Conservation (phyloP, 2,113 vertebrate genomes). For the Tupaia chinensis region DNA sequence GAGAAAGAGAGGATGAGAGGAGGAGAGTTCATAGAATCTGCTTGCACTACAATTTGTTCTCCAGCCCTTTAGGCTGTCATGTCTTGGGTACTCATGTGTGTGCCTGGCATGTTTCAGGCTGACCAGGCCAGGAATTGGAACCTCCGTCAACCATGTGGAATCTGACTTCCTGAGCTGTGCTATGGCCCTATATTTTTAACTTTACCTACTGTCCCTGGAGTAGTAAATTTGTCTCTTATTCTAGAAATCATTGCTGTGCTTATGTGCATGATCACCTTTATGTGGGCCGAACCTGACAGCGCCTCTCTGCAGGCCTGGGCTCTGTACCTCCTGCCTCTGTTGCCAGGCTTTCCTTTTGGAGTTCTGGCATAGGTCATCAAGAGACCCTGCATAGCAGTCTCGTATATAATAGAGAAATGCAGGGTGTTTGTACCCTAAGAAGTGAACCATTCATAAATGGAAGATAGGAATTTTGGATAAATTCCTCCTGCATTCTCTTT, state of each 20-base stretch:
- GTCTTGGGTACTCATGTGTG: no score
- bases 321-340: neutral
- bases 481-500: neutral
- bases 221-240: neutral
- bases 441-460: neutral
- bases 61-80: no score
- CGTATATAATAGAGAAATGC: accelerated
- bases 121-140: no score
- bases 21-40: no score
- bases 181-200: neutral
- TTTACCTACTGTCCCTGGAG: neutral
- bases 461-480: neutral
- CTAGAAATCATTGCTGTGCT: neutral
- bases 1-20: no score
- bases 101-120: no score
- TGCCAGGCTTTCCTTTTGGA: neutral
- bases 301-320: accelerated
- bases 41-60: no score
- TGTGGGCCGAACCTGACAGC: neutral
- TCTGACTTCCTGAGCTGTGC: no score
- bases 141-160: no score
- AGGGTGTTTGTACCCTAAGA: accelerated
- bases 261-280: neutral
- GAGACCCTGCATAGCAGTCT: neutral
- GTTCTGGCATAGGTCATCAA: neutral